Evolutionary conservation across 1,140 invertebrate species (phyloP), one percentile per base, ranked within the genome.

Genomic region (Chironomus striatipennis): DNA sequence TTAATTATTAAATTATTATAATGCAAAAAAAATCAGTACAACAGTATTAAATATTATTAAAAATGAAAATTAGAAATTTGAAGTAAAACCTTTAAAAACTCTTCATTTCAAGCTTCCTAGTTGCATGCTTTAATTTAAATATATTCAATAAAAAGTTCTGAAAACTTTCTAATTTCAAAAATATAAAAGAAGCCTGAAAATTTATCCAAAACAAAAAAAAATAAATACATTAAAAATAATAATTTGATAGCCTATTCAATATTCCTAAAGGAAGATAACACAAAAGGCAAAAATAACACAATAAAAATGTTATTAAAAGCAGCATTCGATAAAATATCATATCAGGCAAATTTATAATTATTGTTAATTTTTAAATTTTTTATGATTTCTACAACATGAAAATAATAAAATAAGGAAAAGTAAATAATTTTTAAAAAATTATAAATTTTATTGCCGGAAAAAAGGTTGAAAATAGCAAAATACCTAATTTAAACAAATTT

Each of bases 1-100:
- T 47, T 57, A 57, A 57, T 57, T 57, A 57, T 57, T 57, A 57
- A 57, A 57, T 57, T 57, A 57, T 57, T 57, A 57, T n/a, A 57
- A n/a, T 57, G 8, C 8, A 57, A 57, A 57, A 47, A 47, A 47
- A n/a, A n/a, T 57, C 47, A 57, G 47, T 57, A 57, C 47, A 57
- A 57, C 47, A 57, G 47, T 57, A 57, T 57, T 57, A 57, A 57
- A 57, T 15, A n/a, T n/a, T n/a, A 57, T 57, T 57, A n/a, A n/a
- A 57, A 57, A 15, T 15, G 4, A 57, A 57, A 57, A 34, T 34
- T 34, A 2, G 12, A 57, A 57, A 47, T 9, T 47, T 10, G 15
- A 2, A 4, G 43, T 5, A 57, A 47, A 47, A 47, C 43, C 15
- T 47, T 47, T 47, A 12, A 15, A 47, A 47, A 47, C 43, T 47